phyloP scores from a whole-genome alignment of 2,113 vertebrate species.

The Spermophilus dauricus region DNA sequence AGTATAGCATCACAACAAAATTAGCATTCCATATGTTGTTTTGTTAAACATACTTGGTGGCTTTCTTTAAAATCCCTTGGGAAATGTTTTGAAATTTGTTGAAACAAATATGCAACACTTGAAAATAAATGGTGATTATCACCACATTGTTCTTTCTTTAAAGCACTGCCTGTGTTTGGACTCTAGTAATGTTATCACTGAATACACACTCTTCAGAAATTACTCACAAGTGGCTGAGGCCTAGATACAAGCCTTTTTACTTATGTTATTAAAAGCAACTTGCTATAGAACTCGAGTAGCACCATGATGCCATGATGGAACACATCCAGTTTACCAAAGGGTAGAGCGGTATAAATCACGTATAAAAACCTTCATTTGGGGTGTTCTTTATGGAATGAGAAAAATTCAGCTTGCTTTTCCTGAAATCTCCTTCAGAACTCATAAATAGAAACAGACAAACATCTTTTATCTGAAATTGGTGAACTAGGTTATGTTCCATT shows the following conservation, averaged over 20 bases:
- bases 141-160: conserved; percentile 73
- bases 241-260: neutral
- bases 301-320: neutral
- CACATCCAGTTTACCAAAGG: neutral
- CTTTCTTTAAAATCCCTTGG: conserved; percentile 81
- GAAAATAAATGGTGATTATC: conserved; percentile 78
- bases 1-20: conserved; percentile 82
- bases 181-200: conserved; percentile 6
- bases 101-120: conserved; percentile 77
- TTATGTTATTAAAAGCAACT: neutral
- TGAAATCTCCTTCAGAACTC: neutral
- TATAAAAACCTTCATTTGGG: neutral
- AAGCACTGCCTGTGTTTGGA: conserved; percentile 23
- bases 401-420: neutral
- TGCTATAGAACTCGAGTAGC: neutral
- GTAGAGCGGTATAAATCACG: neutral
- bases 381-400: neutral
- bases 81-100: conserved; percentile 84
- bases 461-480: conserved; percentile 12
- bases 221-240: neutral
- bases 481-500: neutral
- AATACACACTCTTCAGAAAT: conserved; percentile 1
- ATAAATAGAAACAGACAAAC: neutral
- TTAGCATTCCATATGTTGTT: conserved; percentile 86
- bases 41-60: conserved; percentile 84